Evolutionary conservation across 2,888 invertebrate genomes (phyloP).

Genomic region (Spatulosminthurus flaviceps): DNA sequence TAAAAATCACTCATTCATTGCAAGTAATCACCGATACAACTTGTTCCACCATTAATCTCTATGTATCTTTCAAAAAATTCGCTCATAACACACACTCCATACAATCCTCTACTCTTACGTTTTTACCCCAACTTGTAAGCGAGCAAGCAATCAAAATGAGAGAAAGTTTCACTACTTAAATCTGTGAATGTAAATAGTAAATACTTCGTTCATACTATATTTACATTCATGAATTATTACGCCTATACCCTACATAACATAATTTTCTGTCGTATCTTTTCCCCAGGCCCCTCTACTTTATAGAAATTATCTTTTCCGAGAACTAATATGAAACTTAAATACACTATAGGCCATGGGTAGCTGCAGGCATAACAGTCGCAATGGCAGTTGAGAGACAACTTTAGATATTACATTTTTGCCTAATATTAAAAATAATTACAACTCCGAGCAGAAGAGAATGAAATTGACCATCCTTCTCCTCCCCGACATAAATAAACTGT

Average conservation of each 20-base stretch:
- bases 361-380: no score
- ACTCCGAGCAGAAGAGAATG: not conserved
- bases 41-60: not conserved
- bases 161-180: conserved; percentile 39
- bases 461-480: not conserved
- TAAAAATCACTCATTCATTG: conserved; percentile 27
- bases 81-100: not conserved
- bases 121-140: not conserved
- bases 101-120: no score
- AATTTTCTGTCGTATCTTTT: no score
- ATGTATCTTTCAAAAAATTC: conserved; percentile 7
- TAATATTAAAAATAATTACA: not conserved
- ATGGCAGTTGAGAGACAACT: no score
- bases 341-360: no score
- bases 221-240: conserved; percentile 24
- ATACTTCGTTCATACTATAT: conserved; percentile 12
- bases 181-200: conserved; percentile 9
- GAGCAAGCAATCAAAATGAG: conserved; percentile 8
- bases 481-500: not conserved
- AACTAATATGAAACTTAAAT: no score
- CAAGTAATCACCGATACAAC: not conserved
- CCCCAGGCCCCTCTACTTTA: no score
- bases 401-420: not conserved
- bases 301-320: no score
- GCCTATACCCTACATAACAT: not conserved